Conservation (phyloP, 2,113 vertebrate species). For the Anseranas semipalmata region DNA sequence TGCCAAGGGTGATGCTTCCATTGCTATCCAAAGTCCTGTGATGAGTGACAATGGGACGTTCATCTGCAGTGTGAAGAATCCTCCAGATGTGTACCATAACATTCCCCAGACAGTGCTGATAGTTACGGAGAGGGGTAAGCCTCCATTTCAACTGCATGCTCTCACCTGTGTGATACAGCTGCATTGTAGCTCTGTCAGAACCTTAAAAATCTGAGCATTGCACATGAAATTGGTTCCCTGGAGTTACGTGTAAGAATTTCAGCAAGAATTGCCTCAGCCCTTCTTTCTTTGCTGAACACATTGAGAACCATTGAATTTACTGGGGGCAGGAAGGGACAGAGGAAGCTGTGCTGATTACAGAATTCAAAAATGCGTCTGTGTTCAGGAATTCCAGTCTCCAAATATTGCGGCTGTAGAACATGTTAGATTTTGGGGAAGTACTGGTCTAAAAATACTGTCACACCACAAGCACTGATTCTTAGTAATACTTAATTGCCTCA, state of each 20-base stretch:
- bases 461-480: neutral
- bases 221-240: neutral
- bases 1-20: slow-evolving; percentile 82
- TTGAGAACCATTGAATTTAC: neutral
- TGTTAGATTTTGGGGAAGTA: neutral
- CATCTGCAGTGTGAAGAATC: slow-evolving; percentile 90
- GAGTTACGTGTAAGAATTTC: neutral
- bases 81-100: slow-evolving; percentile 90
- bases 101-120: slow-evolving; percentile 81
- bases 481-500: neutral
- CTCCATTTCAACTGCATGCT: accelerated
- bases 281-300: neutral
- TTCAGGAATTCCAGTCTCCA: neutral
- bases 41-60: slow-evolving; percentile 90
- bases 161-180: accelerated
- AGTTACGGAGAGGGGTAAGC: slow-evolving; percentile 85
- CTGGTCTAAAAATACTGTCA: neutral
- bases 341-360: neutral
- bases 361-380: neutral
- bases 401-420: neutral
- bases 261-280: neutral
- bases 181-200: neutral
- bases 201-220: neutral
- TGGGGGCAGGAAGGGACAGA: neutral
- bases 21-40: slow-evolving; percentile 79